Percentiles rank a stretch among this genome's conserved stretches.
phyloP scores from a whole-genome alignment of 2,113 vertebrate genomes.

The Cyprichromis sp. region DNA sequence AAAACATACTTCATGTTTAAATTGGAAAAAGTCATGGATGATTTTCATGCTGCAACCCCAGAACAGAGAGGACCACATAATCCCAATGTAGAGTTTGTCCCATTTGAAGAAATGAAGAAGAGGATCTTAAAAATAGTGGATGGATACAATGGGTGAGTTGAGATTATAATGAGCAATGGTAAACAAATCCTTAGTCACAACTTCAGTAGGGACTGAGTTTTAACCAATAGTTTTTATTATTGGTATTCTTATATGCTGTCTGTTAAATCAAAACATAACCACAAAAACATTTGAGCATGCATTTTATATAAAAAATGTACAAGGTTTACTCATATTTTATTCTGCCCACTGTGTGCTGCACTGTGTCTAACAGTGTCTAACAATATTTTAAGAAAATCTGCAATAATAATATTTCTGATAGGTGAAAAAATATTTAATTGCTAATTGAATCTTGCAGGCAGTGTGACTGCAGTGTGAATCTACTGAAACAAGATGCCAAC shows the following conservation, averaged over 20 bases:
- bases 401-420: neutral
- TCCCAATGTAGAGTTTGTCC: conserved; percentile 93
- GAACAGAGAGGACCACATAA: conserved; percentile 84
- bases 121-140: conserved; percentile 95
- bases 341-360: neutral
- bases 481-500: neutral
- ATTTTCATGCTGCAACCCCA: conserved; percentile 85
- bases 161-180: neutral
- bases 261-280: neutral
- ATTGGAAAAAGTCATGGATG: conserved; percentile 95
- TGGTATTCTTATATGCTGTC: neutral
- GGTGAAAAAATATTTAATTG: neutral
- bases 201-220: neutral
- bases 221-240: neutral
- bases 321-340: neutral
- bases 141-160: conserved; percentile 90
- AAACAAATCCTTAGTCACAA: neutral
- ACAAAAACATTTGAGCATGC: neutral
- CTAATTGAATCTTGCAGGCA: neutral
- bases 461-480: neutral
- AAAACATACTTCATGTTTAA: conserved; percentile 97
- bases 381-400: neutral
- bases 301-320: neutral
- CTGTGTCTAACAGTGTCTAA: too few relatives aligned
- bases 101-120: conserved; percentile 94